Percentiles rank a stretch among this genome's conserved stretches.
These are phyloP conservation scores for Hoplostethus mediterraneus DNA, from an alignment of 2,797 vertebrate species.

Conservation along the genomic window DNA sequence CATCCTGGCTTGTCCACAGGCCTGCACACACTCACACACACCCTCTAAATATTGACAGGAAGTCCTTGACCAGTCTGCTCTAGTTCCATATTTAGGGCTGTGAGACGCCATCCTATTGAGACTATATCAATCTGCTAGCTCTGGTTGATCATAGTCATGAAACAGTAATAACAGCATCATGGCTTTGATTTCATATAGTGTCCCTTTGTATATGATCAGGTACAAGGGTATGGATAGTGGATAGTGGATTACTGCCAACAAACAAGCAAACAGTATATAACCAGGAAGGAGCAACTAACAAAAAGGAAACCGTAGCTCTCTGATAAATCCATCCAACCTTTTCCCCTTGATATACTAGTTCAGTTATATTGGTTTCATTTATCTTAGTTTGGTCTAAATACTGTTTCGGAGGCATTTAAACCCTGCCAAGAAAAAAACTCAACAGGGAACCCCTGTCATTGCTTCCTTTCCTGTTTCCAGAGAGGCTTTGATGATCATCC, in stretches of 20 bases:
- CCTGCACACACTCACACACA: slow-evolving; percentile 52
- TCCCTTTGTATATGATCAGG: slow-evolving; percentile 60
- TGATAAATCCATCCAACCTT: slow-evolving; percentile 57
- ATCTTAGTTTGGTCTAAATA: no score
- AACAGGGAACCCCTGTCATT: slow-evolving; percentile 18
- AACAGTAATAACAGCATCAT: slow-evolving; percentile 68
- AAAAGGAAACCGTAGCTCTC: slow-evolving; percentile 65
- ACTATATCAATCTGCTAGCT: slow-evolving; percentile 65
- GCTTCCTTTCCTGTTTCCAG: slow-evolving; percentile 75
- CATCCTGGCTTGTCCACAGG: slow-evolving; percentile 9
- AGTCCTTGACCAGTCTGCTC: slow-evolving; percentile 73
- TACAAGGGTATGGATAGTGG: slow-evolving; percentile 22
- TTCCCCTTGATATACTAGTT: slow-evolving; percentile 28
- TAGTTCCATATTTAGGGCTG: slow-evolving; percentile 75
- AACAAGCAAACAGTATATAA: slow-evolving; percentile 23
- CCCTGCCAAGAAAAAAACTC: background rate
- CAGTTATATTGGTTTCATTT: background rate
- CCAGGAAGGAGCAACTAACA: slow-evolving; percentile 58
- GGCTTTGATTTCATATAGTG: slow-evolving; percentile 67
- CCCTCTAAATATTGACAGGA: slow-evolving; percentile 61
- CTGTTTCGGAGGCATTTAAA: slow-evolving; percentile 2
- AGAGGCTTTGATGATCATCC: slow-evolving; percentile 93
- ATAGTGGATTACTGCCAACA: slow-evolving; percentile 49
- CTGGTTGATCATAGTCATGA: slow-evolving; percentile 54
- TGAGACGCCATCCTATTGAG: slow-evolving; percentile 60